These are phyloP conservation scores for Tipula lateralis DNA, from an alignment of 2,888 invertebrate species.

Conservation along the genomic window DNA sequence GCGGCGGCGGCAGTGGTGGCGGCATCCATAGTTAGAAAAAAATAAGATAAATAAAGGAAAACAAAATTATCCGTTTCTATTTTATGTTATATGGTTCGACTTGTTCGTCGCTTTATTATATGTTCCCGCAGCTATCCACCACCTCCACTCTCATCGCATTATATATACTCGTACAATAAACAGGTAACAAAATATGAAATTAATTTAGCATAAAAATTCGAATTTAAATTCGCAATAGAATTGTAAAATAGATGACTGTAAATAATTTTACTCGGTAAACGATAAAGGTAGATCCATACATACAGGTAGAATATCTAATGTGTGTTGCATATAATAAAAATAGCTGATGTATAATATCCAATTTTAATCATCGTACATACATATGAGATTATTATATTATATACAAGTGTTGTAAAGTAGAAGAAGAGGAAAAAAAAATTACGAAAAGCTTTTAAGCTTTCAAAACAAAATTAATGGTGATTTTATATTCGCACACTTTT, in stretches of 20 bases:
- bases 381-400: background rate
- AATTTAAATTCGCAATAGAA: background rate
- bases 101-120: too few species aligned
- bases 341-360: background rate
- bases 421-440: background rate
- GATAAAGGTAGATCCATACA: background rate
- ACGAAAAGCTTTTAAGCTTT: constrained; percentile 5
- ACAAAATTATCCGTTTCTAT: background rate
- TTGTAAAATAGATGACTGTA: background rate
- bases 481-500: background rate
- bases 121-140: too few species aligned
- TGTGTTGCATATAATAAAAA: background rate
- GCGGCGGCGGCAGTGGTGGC: too few species aligned
- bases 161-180: background rate
- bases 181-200: constrained; percentile 2
- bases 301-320: background rate
- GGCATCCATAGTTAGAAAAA: background rate
- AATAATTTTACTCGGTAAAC: background rate
- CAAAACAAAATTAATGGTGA: background rate
- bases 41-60: too few species aligned
- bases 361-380: background rate
- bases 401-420: background rate
- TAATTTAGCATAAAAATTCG: background rate
- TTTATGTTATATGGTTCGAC: background rate
- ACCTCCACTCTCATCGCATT: too few species aligned